Conservation (phyloP, 2,113 vertebrate species). For the Plotosus lineatus region DNA sequence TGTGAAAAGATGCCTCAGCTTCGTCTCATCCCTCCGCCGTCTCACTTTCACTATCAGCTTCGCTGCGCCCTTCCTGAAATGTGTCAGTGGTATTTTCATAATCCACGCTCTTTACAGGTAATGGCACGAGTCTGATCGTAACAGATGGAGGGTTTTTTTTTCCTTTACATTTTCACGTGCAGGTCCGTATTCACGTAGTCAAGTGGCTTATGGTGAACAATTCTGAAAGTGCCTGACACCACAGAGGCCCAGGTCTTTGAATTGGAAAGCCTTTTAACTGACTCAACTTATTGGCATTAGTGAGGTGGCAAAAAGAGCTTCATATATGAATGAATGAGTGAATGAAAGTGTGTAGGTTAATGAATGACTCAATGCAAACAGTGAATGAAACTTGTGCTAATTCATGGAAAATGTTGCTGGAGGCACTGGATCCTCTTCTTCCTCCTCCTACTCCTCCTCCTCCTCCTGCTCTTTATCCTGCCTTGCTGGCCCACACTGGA, state of each 20-base stretch:
- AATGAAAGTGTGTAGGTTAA: constrained; percentile 15
- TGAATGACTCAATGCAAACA: constrained; percentile 43
- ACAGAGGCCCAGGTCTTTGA: constrained; percentile 40
- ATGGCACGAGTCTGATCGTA: constrained; percentile 36
- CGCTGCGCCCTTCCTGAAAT: constrained; percentile 45
- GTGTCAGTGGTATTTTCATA: constrained; percentile 37
- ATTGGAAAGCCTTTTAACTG: constrained; percentile 38
- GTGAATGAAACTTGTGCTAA: constrained; percentile 35
- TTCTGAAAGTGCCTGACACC: constrained; percentile 49
- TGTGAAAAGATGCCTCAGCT: constrained; percentile 31
- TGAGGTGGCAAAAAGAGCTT: constrained; percentile 2
- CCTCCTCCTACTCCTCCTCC: constrained; percentile 36
- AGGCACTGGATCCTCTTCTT: constrained; percentile 37
- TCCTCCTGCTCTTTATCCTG: constrained; percentile 1
- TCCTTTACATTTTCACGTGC: constrained; percentile 46
- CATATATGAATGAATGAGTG: constrained; percentile 39
- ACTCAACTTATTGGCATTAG: constrained; percentile 32
- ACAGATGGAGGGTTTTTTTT: constrained; percentile 27
- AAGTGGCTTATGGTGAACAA: constrained; percentile 41
- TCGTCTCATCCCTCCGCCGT: constrained; percentile 4
- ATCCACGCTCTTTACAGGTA: constrained; percentile 53
- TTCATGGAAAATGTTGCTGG: constrained; percentile 44
- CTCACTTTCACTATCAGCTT: constrained; percentile 51
- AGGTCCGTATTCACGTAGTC: constrained; percentile 22
- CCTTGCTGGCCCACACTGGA: constrained; percentile 45